Evolutionary conservation across 2,797 vertebrate species (phyloP).

Genomic region (Trachops cirrhosus): DNA sequence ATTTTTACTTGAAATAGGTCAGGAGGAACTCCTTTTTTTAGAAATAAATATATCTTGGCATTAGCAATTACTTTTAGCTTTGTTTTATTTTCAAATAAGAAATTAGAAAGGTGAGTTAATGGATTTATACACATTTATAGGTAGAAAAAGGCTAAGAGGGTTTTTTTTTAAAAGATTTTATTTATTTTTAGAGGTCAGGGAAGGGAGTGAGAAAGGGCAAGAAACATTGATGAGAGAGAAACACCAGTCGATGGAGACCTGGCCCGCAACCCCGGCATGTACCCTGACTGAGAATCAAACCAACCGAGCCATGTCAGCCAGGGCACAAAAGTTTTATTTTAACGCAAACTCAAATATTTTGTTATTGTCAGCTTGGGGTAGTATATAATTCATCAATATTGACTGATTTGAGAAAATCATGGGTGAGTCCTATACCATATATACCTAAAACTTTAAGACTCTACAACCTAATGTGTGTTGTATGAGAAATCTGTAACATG

Average conservation of each 20-base stretch:
- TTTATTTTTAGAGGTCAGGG: neutral
- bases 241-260: neutral
- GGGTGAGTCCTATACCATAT: neutral
- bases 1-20: neutral
- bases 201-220: neutral
- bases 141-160: neutral
- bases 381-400: neutral
- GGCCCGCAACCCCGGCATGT: neutral
- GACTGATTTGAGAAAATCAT: neutral
- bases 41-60: neutral
- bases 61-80: neutral
- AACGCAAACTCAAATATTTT: neutral
- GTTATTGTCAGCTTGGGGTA: neutral
- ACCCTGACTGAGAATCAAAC: neutral
- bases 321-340: neutral
- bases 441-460: neutral
- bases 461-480: neutral
- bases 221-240: neutral
- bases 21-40: neutral
- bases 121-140: neutral
- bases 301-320: neutral
- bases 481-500: neutral
- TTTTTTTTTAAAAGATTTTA: neutral
- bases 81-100: constrained; percentile 17
- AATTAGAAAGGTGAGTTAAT: neutral